Base-by-base conservation (phyloP, 2,888 invertebrate genomes). In the Tridacna gigas region DNA sequence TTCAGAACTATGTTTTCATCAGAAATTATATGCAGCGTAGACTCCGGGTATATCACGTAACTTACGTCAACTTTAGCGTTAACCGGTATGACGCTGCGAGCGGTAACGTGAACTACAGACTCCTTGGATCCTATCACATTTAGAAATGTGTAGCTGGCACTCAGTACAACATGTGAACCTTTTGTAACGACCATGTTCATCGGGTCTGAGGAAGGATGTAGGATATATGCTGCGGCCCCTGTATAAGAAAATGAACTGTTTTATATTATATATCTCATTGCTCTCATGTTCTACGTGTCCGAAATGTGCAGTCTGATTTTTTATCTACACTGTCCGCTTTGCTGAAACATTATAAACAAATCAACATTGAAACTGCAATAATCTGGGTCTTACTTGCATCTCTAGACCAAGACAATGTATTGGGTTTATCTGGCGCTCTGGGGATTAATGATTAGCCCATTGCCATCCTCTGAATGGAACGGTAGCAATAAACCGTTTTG, bases 151-250 rank as follows among this genome's bases (percentile, higher is more conserved):
- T 86, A 56, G n/a, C 87, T 45, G 22, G 74, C 77, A 18, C 69
- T 74, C 12, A 91, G 28, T 18, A 89, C 88, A 12, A 91, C 56
- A 71, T 90, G 89, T 20, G 88, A 90, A 13, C 89, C 82, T 22
- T 77, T 67, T 65, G 76, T 83, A 26, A 79, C 28, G 1, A 84
- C 48, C 67, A 91, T 82, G 22, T 79, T 77, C 61, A 83, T 84
- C 28, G 90, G 77, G 28, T 26, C 37, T 0, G 85, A 60, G 3
- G 60, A 22, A 13, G 80, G 63, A 15, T 78, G 51, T 37, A 88
- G 25, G 7, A 89, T 66, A 86, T 90, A 91, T 0, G 90, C 86
- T 48, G 89, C 90, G 25, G 82, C 90, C 18, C 91, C 91, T 90
- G 80, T 63, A 3, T 13, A 25, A 25, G 22, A 13, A 63, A 60